Conservation (phyloP, 2,797 vertebrate species). For the Halcyon leucocephala region DNA sequence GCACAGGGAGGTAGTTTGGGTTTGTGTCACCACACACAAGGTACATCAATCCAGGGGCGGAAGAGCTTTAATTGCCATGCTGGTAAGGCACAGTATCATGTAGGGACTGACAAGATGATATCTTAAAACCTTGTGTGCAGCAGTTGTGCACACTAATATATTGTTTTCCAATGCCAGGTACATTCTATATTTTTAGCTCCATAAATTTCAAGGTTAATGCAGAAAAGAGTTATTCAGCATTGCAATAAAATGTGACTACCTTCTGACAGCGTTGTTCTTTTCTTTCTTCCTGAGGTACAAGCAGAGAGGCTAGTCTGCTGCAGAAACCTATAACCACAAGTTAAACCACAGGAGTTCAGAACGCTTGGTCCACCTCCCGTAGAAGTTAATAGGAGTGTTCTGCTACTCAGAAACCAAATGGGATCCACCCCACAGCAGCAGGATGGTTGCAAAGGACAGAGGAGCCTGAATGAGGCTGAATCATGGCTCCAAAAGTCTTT, state of each 20-base stretch:
- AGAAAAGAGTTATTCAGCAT: constrained; percentile 49
- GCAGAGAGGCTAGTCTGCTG: neutral
- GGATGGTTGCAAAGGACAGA: neutral
- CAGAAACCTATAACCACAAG: neutral
- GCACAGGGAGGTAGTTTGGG: neutral
- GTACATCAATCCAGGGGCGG: neutral
- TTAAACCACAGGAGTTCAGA: neutral
- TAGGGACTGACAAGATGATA: neutral
- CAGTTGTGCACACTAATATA: neutral
- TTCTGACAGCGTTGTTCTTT: constrained; percentile 45
- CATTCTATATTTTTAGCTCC: constrained; percentile 34
- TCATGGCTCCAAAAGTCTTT: neutral
- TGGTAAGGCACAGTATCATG: neutral
- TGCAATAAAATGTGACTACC: constrained; percentile 51
- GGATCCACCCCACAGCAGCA: neutral
- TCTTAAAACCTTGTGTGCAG: neutral
- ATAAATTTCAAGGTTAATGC: constrained; percentile 60
- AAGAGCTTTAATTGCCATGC: neutral
- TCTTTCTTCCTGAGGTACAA: neutral
- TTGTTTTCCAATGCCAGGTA: constrained; percentile 54
- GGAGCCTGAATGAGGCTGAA: neutral
- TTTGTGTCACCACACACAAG: neutral
- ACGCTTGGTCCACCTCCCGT: neutral
- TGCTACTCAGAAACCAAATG: neutral
- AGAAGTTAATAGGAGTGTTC: neutral